These are phyloP conservation scores for Ursus arctos DNA, from an alignment of 2,113 vertebrate species.

Conservation along the genomic window DNA sequence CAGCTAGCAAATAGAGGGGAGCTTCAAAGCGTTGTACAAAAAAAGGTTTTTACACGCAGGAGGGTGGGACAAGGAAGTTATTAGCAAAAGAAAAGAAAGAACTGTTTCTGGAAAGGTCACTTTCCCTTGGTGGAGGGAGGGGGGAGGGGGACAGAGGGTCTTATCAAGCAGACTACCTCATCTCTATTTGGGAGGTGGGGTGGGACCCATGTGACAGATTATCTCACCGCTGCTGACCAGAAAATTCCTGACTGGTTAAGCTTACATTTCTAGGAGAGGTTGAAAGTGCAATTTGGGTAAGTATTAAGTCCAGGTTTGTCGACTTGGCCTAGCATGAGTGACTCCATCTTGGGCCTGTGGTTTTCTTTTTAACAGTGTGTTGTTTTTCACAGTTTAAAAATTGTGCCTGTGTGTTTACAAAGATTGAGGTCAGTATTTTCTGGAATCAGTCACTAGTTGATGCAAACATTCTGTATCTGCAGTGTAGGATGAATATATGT, in stretches of 20 bases:
- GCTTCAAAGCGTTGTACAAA: background rate
- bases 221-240: background rate
- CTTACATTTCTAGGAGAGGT: background rate
- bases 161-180: background rate
- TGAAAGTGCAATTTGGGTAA: background rate
- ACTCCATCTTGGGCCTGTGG: background rate
- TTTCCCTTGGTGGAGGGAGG: background rate
- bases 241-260: background rate
- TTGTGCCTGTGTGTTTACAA: background rate
- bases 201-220: background rate
- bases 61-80: background rate
- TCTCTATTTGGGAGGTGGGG: background rate
- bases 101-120: background rate
- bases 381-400: background rate
- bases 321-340: background rate
- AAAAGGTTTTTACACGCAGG: background rate
- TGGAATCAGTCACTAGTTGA: background rate
- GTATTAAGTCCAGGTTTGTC: background rate
- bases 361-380: background rate
- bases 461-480: background rate
- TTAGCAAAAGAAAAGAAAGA: background rate
- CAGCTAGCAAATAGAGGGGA: background rate
- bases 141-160: background rate
- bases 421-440: background rate
- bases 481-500: background rate